Evolutionary conservation across 1,140 invertebrate species (phyloP), one percentile per base, ranked within the genome.

Genomic region (Drosophila eugracilis): DNA sequence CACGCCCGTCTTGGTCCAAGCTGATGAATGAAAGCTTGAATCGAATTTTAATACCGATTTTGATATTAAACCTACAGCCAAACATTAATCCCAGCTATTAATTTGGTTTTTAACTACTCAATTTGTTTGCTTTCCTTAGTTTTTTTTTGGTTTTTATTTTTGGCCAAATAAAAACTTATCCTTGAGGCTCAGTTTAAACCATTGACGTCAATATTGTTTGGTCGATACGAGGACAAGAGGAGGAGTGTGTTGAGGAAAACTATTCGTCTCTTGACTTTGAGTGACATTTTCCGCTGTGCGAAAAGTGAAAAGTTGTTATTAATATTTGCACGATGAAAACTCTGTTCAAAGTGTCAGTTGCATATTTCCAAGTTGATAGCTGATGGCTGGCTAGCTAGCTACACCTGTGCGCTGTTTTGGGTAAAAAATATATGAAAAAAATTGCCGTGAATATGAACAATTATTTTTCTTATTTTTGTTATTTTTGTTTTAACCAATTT

Each of bases 281-380:
- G 83, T 86, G 83, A 86, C 83, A 86, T 72, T 86, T 86, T 86
- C 78, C 83, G 83, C 48, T 88, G 83, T 66, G 65, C 41, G 32
- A 52, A 66, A 88, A 86, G 83, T 86, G 83, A 88, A 86, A 86
- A 86, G 83, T 88, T 88, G 76, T 63, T 85, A 71, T 88, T 88
- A 77, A 81, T 76, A 77, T 65, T 73, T 45, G 34, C 54, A 74
- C 58, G 60, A 60, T 75, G 71, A 75, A 80, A 79, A 81, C 36
- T 75, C 30, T 67, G 67, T 60, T 60, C 57, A 44, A 69, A 50
- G 60, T 67, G 63, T 67, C 49, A 36, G 48, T 34, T 54, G 44
- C 47, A 49, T 32, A n/a, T 59, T 78, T 57, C 58, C 65, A 44
- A 52, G 67, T 78, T 78, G 34, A 57, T 59, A 54, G 60, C 65